Percentiles rank a stretch among this genome's conserved stretches.
Conservation (phyloP, 2,888 invertebrate genomes). For the Labia minor region DNA sequence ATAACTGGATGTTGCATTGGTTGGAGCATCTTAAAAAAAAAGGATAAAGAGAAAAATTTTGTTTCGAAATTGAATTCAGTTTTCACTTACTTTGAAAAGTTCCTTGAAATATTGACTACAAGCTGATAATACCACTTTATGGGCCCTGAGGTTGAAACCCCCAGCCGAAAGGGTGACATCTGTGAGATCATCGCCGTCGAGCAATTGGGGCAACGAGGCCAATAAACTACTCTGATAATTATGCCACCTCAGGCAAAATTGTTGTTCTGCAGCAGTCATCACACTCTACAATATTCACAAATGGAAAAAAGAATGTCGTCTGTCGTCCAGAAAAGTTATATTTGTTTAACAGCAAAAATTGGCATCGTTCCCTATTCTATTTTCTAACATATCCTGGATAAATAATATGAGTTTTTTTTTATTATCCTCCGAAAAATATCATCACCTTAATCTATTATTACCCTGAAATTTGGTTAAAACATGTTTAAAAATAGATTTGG, state of each 20-base stretch:
- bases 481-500: not conserved
- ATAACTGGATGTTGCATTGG: slow-evolving; percentile 59
- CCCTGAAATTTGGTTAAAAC: slow-evolving; percentile 1
- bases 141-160: slow-evolving; percentile 72
- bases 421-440: slow-evolving; percentile 13
- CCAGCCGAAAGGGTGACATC: slow-evolving; percentile 81
- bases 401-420: slow-evolving; percentile 7
- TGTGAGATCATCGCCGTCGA: slow-evolving; percentile 69
- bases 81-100: slow-evolving; percentile 57
- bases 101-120: slow-evolving; percentile 86
- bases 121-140: slow-evolving; percentile 74
- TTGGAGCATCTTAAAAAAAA: slow-evolving; percentile 51
- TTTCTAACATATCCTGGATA: slow-evolving; percentile 13
- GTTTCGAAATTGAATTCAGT: not conserved
- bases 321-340: slow-evolving; percentile 13
- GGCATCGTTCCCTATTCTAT: slow-evolving; percentile 13
- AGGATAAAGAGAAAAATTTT: not conserved
- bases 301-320: slow-evolving; percentile 7
- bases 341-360: slow-evolving; percentile 13
- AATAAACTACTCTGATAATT: slow-evolving; percentile 67
- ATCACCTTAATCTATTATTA: slow-evolving; percentile 5
- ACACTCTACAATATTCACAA: slow-evolving; percentile 15
- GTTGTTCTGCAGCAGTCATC: slow-evolving; percentile 41
- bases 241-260: slow-evolving; percentile 78
- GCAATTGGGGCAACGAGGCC: slow-evolving; percentile 63